Percentiles rank a stretch among this genome's conserved stretches.
Evolutionary conservation across 2,113 vertebrate genomes (phyloP).

Genomic region (Nothobranchius furzeri): DNA sequence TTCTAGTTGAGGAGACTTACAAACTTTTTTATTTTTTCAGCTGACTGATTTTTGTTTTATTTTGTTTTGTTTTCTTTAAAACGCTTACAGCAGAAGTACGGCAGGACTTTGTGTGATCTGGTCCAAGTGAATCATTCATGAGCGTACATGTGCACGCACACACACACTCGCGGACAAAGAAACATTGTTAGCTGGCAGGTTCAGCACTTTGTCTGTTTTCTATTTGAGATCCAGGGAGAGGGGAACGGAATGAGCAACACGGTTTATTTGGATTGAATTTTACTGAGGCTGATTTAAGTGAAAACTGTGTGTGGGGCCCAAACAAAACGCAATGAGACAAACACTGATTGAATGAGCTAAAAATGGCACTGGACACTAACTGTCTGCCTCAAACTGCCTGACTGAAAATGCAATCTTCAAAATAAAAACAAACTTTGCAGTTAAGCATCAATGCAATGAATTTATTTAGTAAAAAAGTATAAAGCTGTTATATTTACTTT

Average conservation of each 20-base stretch:
- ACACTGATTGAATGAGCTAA: conserved; percentile 32
- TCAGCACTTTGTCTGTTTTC: conserved; percentile 61
- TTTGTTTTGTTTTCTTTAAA: conserved; percentile 2
- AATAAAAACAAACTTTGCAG: conserved; percentile 9
- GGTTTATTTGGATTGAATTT: conserved; percentile 64
- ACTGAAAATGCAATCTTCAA: background rate
- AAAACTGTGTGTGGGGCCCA: conserved; percentile 35
- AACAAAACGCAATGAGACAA: conserved; percentile 24
- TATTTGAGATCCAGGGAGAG: conserved; percentile 55
- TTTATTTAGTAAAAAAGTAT: background rate
- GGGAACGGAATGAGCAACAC: conserved; percentile 29
- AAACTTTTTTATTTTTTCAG: conserved; percentile 36
- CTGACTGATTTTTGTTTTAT: conserved; percentile 35
- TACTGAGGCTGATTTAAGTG: conserved; percentile 44
- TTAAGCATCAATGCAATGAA: background rate
- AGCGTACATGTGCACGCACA: background rate
- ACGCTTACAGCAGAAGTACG: conserved; percentile 26
- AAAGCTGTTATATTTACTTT: too few species aligned
- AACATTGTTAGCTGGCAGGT: conserved; percentile 68
- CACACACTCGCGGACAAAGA: conserved; percentile 34
- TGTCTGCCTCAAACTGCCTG: background rate
- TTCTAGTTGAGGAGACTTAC: conserved; percentile 50
- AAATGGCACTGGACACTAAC: conserved; percentile 11
- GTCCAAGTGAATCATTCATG: conserved; percentile 65
- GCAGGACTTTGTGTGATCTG: conserved; percentile 27